These are phyloP conservation scores for Onychostoma macrolepis DNA, from an alignment of 2,113 vertebrate species.

Conservation along the genomic window DNA sequence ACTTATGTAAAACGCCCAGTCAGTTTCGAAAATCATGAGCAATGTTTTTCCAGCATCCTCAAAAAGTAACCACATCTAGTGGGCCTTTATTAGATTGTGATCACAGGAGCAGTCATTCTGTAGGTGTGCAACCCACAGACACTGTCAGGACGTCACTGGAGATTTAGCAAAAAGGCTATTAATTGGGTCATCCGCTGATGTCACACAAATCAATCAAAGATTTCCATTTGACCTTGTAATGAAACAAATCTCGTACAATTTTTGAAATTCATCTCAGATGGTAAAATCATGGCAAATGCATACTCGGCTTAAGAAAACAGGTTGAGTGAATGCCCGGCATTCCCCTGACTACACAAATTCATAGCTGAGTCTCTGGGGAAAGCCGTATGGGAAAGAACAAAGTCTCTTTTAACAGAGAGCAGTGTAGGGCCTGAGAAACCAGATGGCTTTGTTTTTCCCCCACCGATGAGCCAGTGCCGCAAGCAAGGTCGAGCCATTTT, in stretches of 20 bases:
- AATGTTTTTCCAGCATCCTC: neutral
- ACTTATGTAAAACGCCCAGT: too few species aligned
- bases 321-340: neutral
- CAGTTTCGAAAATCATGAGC: neutral
- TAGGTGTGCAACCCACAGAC: neutral
- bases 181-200: neutral
- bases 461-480: constrained; percentile 51
- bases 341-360: constrained; percentile 6
- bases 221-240: neutral
- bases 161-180: neutral
- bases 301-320: neutral
- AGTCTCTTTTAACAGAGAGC: constrained; percentile 69
- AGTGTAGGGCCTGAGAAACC: constrained; percentile 81
- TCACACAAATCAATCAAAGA: neutral
- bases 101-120: neutral
- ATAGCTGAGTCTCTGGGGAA: constrained; percentile 36
- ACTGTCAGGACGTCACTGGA: neutral
- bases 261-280: neutral
- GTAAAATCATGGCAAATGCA: neutral
- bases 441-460: constrained; percentile 78
- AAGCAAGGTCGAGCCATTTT: constrained; percentile 53
- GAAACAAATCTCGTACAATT: neutral
- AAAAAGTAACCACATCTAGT: neutral
- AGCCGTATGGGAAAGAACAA: constrained; percentile 57
- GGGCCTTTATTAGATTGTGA: neutral